Evolutionary conservation across 2,113 vertebrate species (phyloP).

Genomic region (Strigops habroptila): DNA sequence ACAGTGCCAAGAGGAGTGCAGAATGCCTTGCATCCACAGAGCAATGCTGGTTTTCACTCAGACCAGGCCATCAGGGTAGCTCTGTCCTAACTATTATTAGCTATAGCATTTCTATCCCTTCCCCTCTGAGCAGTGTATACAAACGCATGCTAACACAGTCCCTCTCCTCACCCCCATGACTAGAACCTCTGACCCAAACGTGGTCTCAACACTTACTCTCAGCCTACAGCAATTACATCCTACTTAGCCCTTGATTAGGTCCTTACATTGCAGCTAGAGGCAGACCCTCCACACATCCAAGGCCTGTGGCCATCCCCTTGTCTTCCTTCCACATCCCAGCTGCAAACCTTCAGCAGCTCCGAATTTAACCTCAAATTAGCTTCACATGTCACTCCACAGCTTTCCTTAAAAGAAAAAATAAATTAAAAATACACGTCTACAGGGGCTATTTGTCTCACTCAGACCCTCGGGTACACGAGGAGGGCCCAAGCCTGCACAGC

Average conservation of each 20-base stretch:
- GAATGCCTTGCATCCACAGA: accelerated
- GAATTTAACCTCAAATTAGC: background rate
- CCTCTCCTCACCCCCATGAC: too few relatives aligned
- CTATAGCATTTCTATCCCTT: background rate
- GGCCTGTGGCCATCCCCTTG: too few relatives aligned
- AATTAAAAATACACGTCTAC: background rate
- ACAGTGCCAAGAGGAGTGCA: accelerated
- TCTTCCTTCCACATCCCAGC: background rate
- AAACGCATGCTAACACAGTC: accelerated
- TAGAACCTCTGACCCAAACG: too few relatives aligned
- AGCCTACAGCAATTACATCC: background rate
- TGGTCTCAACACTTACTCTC: background rate
- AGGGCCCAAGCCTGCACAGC: accelerated
- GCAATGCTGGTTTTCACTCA: background rate
- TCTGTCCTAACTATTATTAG: background rate
- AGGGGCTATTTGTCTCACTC: background rate
- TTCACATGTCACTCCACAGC: background rate
- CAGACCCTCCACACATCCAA: background rate
- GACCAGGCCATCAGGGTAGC: background rate
- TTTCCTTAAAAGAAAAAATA: background rate
- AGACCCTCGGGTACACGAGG: accelerated
- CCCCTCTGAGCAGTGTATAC: too few relatives aligned
- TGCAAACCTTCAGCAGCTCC: background rate
- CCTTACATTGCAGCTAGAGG: too few relatives aligned
- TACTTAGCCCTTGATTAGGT: background rate